A percentile compares a stretch with the other conserved stretches of the same genome.
phyloP scores from a whole-genome alignment of 1,140 invertebrate species.

The Magallana angulata region DNA sequence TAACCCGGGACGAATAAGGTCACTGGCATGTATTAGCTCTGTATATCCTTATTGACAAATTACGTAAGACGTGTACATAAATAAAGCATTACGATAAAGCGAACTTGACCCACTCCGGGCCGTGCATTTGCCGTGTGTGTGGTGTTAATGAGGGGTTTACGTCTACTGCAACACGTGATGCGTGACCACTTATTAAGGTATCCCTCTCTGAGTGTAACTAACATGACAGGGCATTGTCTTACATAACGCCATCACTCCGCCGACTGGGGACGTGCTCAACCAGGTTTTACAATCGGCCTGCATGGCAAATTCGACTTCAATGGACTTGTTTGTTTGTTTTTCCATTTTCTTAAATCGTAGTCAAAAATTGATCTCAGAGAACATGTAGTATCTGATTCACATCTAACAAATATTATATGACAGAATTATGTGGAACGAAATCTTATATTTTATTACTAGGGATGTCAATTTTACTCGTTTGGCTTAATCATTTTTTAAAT shows the following conservation, averaged over 20 bases:
- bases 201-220: not conserved
- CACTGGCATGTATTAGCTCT: not conserved
- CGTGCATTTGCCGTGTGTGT: not conserved
- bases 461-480: no score
- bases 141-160: conserved; percentile 5
- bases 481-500: no score
- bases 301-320: no score
- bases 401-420: no score
- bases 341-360: no score
- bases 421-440: no score
- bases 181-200: conserved; percentile 22
- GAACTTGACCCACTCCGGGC: not conserved
- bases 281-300: no score
- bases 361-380: no score
- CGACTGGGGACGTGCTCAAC: no score
- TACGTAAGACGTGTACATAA: not conserved
- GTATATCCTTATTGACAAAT: conserved; percentile 11
- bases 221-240: conserved; percentile 14
- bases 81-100: not conserved
- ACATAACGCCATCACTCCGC: not conserved
- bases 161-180: not conserved
- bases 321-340: no score
- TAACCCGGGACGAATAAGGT: conserved; percentile 18
- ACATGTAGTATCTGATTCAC: no score
- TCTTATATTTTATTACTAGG: no score